Evolutionary conservation across 2,797 vertebrate species (phyloP).

Genomic region (Schizopygopsis pylzovi): DNA sequence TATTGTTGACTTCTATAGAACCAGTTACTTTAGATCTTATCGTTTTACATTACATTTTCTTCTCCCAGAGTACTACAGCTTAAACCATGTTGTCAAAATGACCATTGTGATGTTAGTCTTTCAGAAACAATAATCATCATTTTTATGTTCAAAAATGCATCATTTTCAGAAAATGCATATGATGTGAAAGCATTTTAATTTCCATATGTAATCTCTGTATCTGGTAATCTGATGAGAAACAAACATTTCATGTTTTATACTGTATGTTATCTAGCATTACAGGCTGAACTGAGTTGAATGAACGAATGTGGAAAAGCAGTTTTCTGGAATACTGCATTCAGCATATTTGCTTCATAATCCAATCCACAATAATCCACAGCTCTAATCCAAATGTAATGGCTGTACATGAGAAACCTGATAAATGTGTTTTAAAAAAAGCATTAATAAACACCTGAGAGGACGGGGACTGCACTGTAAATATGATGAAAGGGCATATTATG

Average conservation of each 20-base stretch:
- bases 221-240: neutral
- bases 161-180: neutral
- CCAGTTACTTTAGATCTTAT: neutral
- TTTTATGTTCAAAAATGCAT: neutral
- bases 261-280: neutral
- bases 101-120: neutral
- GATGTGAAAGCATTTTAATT: neutral
- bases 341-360: neutral
- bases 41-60: neutral
- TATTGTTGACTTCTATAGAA: neutral
- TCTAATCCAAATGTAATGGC: neutral
- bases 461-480: constrained; percentile 5
- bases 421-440: constrained; percentile 22
- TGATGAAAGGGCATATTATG: constrained; percentile 10
- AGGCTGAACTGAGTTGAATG: neutral
- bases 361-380: too few species aligned
- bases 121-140: neutral
- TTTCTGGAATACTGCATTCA: neutral
- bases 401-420: neutral
- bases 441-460: constrained; percentile 4
- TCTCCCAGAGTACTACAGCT: neutral
- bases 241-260: neutral
- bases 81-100: neutral
- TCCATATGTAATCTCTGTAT: neutral
- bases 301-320: neutral